Base-by-base conservation (phyloP, 37 sponge, comb jelly and placozoan species). In the Beroe ovata region DNA sequence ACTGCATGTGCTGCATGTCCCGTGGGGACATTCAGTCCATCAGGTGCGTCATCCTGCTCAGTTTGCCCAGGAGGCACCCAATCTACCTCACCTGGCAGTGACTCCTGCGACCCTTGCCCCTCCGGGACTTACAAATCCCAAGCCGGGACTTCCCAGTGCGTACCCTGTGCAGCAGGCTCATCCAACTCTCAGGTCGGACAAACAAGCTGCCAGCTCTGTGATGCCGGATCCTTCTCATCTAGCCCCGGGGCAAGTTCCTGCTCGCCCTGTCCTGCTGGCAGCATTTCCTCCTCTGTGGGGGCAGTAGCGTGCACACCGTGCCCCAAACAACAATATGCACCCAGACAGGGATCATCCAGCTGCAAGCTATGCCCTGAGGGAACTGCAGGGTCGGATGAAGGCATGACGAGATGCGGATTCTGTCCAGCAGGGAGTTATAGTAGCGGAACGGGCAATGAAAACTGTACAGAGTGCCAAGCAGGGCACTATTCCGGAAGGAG, bases 121-220 rank as follows among this genome's bases (percentile, higher is more conserved):
- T 2, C 4, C 34, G 69, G 69, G 6, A 66, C 69, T 3, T 66
- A 18, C 69, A 34, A 34, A 29, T 18, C 25, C 69, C 29, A 18
- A 14, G 36, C 19, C 1, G 69, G 69, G 16, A 30, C 36, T 66
- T 18, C 35, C 1, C 19, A 25, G 18, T 66, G 69, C 34, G 11
- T 18, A 18, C 25, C 29, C 8, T 66, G 69, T 66, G 69, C 69
- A 1, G 69, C 69, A 66, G 84, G 84, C 6, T 28, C 29, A 20
- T 40, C 21, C 47, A 21, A 4, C 47, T 6, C 23, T 36, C 18
- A 40, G 4, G 25, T 14, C 4, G 84, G 54, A 16, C 4, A 42
- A 25, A 54, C 25, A 0, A 3, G 1, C 2, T 77, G 84, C 21
- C 1, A n/a, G 25, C 4, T 4, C 54, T 77, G 84, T 77, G 54